A percentile compares a stretch with the other conserved stretches of the same genome.
These are phyloP conservation scores for Ceuthmochares aereus DNA, from an alignment of 2,113 vertebrate species.

Conservation along the genomic window DNA sequence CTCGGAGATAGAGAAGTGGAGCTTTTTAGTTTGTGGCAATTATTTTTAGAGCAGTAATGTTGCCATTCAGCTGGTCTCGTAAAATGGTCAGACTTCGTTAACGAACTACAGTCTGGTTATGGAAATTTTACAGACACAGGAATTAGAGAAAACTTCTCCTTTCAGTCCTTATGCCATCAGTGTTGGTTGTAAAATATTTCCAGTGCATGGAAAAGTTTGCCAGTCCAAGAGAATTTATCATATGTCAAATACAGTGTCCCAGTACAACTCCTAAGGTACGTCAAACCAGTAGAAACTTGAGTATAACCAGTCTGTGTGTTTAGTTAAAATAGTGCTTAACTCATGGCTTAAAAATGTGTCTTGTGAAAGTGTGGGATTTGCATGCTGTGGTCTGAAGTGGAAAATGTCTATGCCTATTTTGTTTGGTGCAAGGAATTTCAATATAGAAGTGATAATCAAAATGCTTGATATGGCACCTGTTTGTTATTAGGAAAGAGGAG, in stretches of 20 bases:
- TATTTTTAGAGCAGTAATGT: slow-evolving; percentile 3
- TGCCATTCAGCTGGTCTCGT: neutral
- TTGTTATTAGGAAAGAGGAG: neutral
- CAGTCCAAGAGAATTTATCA: neutral
- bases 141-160: neutral
- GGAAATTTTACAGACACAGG: neutral
- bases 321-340: neutral
- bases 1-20: neutral
- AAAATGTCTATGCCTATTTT: neutral
- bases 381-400: neutral
- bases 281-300: neutral
- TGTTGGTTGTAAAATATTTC: neutral
- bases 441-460: neutral
- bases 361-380: neutral
- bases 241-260: neutral
- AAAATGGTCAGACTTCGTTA: slow-evolving; percentile 7
- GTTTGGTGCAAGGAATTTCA: neutral
- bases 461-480: neutral
- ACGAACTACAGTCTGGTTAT: neutral
- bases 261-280: neutral
- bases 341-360: neutral
- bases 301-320: neutral
- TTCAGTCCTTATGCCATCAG: neutral
- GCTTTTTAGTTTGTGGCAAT: neutral
- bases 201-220: neutral